phyloP scores from a whole-genome alignment of 1,140 invertebrate genomes.

The Lepidurus packardi region DNA sequence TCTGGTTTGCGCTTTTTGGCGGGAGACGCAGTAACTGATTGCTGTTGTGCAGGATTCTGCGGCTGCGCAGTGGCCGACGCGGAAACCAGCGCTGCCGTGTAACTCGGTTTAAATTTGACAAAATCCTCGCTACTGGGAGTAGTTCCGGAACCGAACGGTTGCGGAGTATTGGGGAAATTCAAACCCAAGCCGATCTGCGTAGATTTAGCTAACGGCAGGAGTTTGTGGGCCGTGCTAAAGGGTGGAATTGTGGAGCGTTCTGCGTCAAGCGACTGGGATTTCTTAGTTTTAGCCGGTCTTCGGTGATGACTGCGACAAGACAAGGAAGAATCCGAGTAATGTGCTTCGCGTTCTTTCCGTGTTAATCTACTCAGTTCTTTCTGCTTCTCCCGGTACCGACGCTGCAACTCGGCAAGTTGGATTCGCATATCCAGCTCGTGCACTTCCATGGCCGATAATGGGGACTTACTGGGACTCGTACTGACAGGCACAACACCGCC shows the following conservation, averaged over 20 bases:
- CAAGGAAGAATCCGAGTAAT: background rate
- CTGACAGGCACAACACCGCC: background rate
- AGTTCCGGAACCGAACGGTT: background rate
- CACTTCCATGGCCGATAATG: slow-evolving; percentile 52
- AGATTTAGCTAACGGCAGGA: background rate
- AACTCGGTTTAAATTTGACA: slow-evolving; percentile 22
- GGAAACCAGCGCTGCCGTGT: slow-evolving; percentile 25
- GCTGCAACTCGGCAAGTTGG: slow-evolving; percentile 68
- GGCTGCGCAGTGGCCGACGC: background rate
- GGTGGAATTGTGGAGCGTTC: background rate
- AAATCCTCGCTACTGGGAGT: background rate
- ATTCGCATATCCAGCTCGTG: slow-evolving; percentile 73
- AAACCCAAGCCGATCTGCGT: background rate
- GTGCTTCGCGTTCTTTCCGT: slow-evolving; percentile 12
- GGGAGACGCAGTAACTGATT: background rate
- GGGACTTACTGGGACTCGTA: background rate
- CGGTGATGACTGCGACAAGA: background rate
- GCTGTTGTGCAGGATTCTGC: background rate
- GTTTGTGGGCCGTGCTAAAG: slow-evolving; percentile 23
- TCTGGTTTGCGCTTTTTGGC: slow-evolving; percentile 74
- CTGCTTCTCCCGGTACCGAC: slow-evolving; percentile 74
- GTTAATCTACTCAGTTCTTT: slow-evolving; percentile 53
- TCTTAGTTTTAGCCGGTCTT: background rate
- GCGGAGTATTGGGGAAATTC: background rate
- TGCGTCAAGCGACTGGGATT: background rate